These are phyloP conservation scores for Lagopus leucura DNA, from an alignment of 2,113 vertebrate species.

Conservation along the genomic window DNA sequence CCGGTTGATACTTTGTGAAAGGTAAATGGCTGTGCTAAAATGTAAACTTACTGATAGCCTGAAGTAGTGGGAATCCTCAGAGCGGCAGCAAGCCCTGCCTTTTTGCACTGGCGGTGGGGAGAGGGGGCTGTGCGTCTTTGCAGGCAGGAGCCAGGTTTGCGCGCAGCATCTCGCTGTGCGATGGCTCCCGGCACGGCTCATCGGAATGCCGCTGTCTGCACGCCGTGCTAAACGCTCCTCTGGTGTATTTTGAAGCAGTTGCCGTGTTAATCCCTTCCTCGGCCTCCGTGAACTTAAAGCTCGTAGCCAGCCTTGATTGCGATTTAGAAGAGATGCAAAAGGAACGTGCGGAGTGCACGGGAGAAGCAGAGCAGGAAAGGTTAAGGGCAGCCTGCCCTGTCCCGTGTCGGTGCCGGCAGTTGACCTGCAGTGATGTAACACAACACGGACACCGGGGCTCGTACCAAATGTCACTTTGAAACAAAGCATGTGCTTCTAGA, in stretches of 20 bases:
- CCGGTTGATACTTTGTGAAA: background rate
- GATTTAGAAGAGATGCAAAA: background rate
- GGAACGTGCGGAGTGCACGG: background rate
- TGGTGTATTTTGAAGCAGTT: background rate
- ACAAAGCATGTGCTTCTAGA: conserved; percentile 30
- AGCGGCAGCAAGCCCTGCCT: background rate
- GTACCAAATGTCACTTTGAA: conserved; percentile 40
- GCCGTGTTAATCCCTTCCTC: background rate
- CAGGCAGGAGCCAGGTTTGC: background rate
- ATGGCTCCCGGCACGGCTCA: background rate
- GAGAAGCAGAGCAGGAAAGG: background rate
- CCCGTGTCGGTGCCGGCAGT: background rate
- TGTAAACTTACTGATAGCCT: background rate
- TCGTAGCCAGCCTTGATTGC: background rate
- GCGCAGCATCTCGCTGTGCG: background rate
- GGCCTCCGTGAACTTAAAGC: fast-evolving
- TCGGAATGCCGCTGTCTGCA: background rate
- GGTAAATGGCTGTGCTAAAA: background rate
- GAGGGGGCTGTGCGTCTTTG: background rate
- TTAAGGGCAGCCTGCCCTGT: conserved; percentile 25
- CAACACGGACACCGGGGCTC: background rate
- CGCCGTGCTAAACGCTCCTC: background rate
- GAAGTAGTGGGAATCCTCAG: background rate
- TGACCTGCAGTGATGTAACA: conserved; percentile 26
- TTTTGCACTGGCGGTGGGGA: background rate